phyloP scores from a whole-genome alignment of 2,113 vertebrate genomes.

The Lamprologus sp. region DNA sequence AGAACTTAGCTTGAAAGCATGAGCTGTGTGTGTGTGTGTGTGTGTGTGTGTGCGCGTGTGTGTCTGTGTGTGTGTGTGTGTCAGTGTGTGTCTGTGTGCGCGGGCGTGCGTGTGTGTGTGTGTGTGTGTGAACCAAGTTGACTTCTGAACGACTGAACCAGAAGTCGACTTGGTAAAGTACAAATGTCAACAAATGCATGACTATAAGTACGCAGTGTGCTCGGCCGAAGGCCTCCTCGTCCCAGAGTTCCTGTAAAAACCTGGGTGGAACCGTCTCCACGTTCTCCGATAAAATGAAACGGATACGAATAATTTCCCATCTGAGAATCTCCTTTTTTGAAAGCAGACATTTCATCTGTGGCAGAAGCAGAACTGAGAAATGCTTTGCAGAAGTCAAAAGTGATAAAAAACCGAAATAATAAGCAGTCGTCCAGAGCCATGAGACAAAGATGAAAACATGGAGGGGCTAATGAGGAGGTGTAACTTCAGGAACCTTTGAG shows the following conservation, averaged over 20 bases:
- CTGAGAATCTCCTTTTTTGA: not conserved
- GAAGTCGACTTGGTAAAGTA: not conserved
- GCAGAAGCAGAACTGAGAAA: not conserved
- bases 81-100: accelerated
- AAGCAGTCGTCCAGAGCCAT: not conserved
- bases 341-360: not conserved
- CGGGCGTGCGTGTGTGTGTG: accelerated
- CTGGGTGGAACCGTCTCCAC: not conserved
- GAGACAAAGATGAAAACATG: not conserved
- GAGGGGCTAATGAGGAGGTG: not conserved
- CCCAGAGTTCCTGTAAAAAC: not conserved
- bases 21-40: accelerated
- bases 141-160: not conserved
- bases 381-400: not conserved
- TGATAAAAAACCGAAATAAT: not conserved
- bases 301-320: not conserved
- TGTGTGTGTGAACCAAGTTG: accelerated
- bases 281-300: not conserved
- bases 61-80: accelerated
- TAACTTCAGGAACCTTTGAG: not conserved
- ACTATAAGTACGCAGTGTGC: not conserved
- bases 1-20: too few species aligned
- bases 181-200: not conserved
- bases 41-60: accelerated
- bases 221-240: not conserved